These are phyloP conservation scores for Isichthys henryi DNA, from an alignment of 2,113 vertebrate genomes.

Conservation along the genomic window DNA sequence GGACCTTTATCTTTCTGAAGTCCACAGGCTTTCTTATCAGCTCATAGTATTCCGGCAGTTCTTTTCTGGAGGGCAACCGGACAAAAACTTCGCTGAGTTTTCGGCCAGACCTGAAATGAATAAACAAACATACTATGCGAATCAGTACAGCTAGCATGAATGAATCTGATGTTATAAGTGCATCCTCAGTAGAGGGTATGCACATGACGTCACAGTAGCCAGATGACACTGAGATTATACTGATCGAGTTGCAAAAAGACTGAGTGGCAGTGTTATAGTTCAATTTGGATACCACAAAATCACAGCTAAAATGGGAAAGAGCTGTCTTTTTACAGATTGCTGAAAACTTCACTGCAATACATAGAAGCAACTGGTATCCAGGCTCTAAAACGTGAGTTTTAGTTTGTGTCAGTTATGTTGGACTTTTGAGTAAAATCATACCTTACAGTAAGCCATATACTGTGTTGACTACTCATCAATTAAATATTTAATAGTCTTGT, in stretches of 20 bases:
- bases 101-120: conserved; percentile 75
- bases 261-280: not conserved
- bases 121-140: not conserved
- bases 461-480: not conserved
- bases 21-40: conserved; percentile 96
- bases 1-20: conserved; percentile 96
- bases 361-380: not conserved
- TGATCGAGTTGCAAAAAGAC: not conserved
- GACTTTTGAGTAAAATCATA: not conserved
- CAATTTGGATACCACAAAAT: not conserved
- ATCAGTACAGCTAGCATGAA: not conserved
- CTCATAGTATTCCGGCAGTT: conserved; percentile 96
- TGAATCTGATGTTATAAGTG: not conserved
- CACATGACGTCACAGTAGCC: not conserved
- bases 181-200: not conserved
- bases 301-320: not conserved
- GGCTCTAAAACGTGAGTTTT: not conserved
- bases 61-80: conserved; percentile 93
- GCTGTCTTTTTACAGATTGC: not conserved
- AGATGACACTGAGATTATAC: not conserved
- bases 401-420: not conserved
- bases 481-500: not conserved
- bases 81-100: conserved; percentile 98
- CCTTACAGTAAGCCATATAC: not conserved
- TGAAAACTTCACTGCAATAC: not conserved